Conservation (phyloP, 2,113 vertebrate genomes). For the Eupsittula cactorum region DNA sequence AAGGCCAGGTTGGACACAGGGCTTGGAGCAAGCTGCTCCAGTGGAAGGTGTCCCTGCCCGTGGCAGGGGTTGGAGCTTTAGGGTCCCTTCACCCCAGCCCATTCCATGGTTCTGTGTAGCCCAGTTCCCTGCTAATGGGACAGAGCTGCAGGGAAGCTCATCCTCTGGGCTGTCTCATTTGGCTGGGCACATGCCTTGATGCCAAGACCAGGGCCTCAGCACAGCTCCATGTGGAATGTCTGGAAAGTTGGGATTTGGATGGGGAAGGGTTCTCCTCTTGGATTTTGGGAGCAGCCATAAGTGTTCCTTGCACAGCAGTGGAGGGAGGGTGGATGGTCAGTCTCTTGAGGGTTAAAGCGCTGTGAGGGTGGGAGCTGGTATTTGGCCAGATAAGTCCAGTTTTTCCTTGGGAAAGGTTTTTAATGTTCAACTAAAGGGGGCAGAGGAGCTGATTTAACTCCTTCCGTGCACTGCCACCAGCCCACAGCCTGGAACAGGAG, state of each 20-base stretch:
- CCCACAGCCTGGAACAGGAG: not conserved
- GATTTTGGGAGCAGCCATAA: not conserved
- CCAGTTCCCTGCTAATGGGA: not conserved
- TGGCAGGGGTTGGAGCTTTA: not conserved
- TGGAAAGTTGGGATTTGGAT: too few relatives aligned
- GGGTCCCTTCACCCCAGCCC: not conserved
- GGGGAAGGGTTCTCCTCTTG: not conserved
- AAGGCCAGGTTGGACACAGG: too few relatives aligned
- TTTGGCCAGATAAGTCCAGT: not conserved
- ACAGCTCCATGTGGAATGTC: not conserved
- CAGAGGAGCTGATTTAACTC: not conserved
- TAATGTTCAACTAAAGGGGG: not conserved
- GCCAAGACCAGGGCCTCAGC: rapidly evolving
- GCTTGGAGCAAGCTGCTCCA: too few relatives aligned
- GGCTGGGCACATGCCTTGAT: not conserved
- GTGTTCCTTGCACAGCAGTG: too few relatives aligned
- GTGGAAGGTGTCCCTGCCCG: not conserved
- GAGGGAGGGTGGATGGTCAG: not conserved
- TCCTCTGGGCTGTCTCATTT: not conserved
- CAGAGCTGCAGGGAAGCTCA: not conserved
- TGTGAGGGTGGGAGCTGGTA: not conserved
- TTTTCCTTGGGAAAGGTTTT: not conserved
- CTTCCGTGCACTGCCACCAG: rapidly evolving
- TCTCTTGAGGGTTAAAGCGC: not conserved
- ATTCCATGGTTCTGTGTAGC: not conserved